These are phyloP conservation scores for Endotricha flammealis DNA, from an alignment of 2,888 invertebrate species.

Conservation along the genomic window DNA sequence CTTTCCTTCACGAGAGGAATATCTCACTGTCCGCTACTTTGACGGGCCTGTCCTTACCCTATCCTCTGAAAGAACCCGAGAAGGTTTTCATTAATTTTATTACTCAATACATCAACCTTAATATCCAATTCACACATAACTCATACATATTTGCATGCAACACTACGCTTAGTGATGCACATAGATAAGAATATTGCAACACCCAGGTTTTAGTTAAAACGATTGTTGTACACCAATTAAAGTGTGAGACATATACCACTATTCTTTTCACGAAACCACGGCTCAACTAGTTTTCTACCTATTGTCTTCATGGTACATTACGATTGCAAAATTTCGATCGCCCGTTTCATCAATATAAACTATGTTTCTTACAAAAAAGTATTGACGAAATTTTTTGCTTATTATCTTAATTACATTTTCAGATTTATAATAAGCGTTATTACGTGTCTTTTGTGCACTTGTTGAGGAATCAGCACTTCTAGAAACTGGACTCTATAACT, in stretches of 20 bases:
- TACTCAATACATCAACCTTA: no score
- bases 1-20: no score
- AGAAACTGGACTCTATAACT: no score
- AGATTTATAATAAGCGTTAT: no score
- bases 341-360: conserved; percentile 67
- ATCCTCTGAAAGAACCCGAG: no score
- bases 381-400: conserved; percentile 21
- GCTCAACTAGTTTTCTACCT: conserved; percentile 35
- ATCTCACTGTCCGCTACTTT: no score
- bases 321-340: conserved; percentile 49
- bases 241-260: conserved; percentile 38
- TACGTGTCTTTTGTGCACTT: no score
- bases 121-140: not conserved
- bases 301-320: conserved; percentile 64
- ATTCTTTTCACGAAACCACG: conserved; percentile 35
- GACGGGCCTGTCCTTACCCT: no score
- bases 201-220: conserved; percentile 40
- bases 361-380: conserved; percentile 46
- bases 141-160: not conserved
- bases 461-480: no score
- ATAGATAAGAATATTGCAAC: conserved; percentile 22
- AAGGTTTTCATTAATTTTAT: not conserved
- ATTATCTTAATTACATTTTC: no score
- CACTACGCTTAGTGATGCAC: conserved; percentile 13
- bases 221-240: conserved; percentile 42